A percentile compares a stretch with the other conserved stretches of the same genome.
These are phyloP conservation scores for Hyposoter didymator DNA, from an alignment of 2,888 invertebrate genomes.

Conservation along the genomic window DNA sequence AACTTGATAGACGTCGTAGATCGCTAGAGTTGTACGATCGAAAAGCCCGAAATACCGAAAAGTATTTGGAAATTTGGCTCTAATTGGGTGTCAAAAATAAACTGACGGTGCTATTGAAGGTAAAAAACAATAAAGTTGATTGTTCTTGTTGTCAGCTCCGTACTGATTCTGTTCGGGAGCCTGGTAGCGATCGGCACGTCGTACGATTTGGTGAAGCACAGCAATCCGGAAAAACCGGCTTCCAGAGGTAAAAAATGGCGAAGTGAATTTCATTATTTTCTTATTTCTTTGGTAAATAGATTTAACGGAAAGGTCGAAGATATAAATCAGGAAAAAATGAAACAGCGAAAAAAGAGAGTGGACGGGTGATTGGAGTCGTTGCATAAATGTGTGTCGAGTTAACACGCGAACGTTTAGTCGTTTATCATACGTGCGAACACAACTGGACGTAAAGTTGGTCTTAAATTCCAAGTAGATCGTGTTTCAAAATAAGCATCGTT, in stretches of 20 bases:
- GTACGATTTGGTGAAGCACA: conserved; percentile 76
- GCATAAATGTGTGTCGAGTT: conserved; percentile 5
- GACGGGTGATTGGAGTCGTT: conserved; percentile 7
- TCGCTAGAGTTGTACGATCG: too few relatives aligned
- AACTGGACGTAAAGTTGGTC: neutral
- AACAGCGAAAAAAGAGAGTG: neutral
- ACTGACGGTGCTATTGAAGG: neutral
- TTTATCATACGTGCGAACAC: neutral
- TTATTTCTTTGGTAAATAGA: neutral
- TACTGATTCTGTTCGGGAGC: conserved; percentile 73
- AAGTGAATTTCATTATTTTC: neutral
- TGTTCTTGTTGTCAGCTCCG: conserved; percentile 56
- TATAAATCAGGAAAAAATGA: neutral
- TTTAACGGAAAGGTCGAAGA: neutral
- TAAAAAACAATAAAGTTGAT: conserved; percentile 2
- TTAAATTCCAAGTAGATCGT: conserved; percentile 19
- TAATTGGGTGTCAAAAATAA: too few relatives aligned
- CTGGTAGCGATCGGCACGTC: conserved; percentile 75
- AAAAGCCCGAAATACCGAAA: too few relatives aligned
- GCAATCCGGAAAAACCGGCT: conserved; percentile 67
- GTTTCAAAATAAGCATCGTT: conserved; percentile 18
- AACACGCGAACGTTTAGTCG: neutral
- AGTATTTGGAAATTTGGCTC: too few relatives aligned
- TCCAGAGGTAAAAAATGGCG: conserved; percentile 69
- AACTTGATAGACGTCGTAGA: too few relatives aligned